Percentiles rank a stretch among this genome's conserved stretches.
phyloP scores from a whole-genome alignment of 2,888 invertebrate species.

The Mantis religiosa region DNA sequence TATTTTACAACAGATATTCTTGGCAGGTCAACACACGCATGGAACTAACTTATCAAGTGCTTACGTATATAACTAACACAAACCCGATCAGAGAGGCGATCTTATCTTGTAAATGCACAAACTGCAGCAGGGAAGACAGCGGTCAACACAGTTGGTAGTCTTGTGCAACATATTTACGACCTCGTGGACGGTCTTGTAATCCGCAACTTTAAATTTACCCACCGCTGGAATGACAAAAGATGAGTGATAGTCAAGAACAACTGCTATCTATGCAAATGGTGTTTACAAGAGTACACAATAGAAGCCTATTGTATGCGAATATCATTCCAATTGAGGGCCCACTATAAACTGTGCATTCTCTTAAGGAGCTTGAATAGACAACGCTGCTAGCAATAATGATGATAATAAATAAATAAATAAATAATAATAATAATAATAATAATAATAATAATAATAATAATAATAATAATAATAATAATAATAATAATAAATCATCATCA shows the following conservation, averaged over 20 bases:
- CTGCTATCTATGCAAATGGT: background rate
- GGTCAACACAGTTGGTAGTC: background rate
- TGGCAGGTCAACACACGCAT: background rate
- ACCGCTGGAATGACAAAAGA: background rate
- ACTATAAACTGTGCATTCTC: background rate
- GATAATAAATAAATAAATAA: too few relatives aligned
- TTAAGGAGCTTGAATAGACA: too few relatives aligned
- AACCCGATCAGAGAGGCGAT: background rate
- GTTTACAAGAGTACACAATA: background rate
- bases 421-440: too few relatives aligned
- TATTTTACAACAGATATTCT: background rate
- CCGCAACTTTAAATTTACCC: background rate
- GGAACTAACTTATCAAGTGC: background rate
- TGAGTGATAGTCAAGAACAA: background rate
- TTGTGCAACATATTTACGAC: background rate
- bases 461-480: too few relatives aligned
- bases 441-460: too few relatives aligned
- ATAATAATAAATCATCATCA: too few relatives aligned
- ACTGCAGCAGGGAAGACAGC: background rate
- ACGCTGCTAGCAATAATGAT: too few relatives aligned
- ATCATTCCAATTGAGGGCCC: background rate
- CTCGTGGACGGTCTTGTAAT: background rate
- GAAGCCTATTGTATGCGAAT: background rate
- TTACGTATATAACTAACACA: background rate
- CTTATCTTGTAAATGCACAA: background rate